Percentiles rank a stretch among this genome's conserved stretches.
These are phyloP conservation scores for Emberiza fucata DNA, from an alignment of 2,113 vertebrate genomes.

Conservation along the genomic window DNA sequence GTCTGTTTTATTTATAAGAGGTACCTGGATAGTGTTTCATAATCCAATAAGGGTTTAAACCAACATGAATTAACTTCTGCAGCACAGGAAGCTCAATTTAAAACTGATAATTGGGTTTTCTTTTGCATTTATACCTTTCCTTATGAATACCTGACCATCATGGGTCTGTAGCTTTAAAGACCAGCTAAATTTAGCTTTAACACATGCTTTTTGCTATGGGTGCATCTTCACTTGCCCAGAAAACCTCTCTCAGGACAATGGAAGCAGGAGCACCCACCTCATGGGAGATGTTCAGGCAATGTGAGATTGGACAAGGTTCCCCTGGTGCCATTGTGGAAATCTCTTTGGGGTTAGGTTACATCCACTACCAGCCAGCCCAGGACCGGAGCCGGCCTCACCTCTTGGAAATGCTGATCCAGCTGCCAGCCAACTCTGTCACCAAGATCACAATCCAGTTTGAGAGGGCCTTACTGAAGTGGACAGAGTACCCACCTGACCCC, in stretches of 20 bases:
- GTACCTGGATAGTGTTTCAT: neutral
- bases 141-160: neutral
- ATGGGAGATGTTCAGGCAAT: neutral
- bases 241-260: neutral
- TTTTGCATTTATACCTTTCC: neutral
- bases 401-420: constrained; percentile 95
- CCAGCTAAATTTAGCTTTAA: neutral
- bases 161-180: neutral
- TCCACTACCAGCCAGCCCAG: constrained; percentile 95
- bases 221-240: neutral
- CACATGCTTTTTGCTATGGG: neutral
- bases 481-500: constrained; percentile 95
- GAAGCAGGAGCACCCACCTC: neutral
- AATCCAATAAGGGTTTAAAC: neutral
- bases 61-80: neutral
- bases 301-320: neutral
- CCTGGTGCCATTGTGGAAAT: neutral
- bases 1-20: neutral
- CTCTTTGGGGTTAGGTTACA: constrained; percentile 82
- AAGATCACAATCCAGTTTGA: constrained; percentile 97
- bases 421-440: constrained; percentile 91
- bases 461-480: constrained; percentile 95
- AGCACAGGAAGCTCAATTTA: neutral
- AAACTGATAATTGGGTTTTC: neutral
- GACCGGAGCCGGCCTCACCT: constrained; percentile 90